A percentile compares a stretch with the other conserved stretches of the same genome.
These are phyloP conservation scores for Bos indicus DNA, from an alignment of 2,113 vertebrate genomes.

Conservation along the genomic window DNA sequence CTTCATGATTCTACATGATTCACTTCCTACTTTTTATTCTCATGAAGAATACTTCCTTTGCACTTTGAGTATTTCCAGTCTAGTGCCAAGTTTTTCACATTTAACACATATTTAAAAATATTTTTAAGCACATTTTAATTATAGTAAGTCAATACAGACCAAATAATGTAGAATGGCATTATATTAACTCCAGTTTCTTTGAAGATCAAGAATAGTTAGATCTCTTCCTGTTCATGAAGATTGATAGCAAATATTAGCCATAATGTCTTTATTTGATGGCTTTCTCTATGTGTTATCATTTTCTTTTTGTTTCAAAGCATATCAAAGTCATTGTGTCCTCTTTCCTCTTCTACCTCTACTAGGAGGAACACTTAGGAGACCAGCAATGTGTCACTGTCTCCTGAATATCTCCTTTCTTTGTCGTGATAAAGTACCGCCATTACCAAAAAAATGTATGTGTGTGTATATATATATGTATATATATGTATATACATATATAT, in stretches of 20 bases:
- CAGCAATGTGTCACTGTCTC: background rate
- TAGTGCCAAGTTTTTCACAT: background rate
- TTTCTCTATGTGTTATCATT: background rate
- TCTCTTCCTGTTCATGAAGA: background rate
- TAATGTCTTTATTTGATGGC: background rate
- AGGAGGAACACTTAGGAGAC: background rate
- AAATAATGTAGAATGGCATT: background rate
- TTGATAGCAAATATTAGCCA: background rate
- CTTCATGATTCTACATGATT: background rate
- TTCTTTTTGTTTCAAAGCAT: background rate
- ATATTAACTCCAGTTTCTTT: background rate
- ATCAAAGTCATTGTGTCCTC: background rate
- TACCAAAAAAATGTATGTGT: background rate
- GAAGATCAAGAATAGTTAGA: background rate
- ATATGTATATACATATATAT: background rate
- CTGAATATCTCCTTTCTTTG: background rate
- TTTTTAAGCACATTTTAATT: background rate
- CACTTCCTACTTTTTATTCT: background rate
- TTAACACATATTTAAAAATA: background rate
- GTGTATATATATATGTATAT: background rate
- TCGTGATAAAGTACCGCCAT: background rate
- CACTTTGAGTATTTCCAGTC: background rate
- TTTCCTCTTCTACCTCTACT: background rate
- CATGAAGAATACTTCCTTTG: background rate
- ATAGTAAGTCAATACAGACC: rapidly evolving